Conservation (phyloP, 2,797 vertebrate species). For the Epinephelus coioides region DNA sequence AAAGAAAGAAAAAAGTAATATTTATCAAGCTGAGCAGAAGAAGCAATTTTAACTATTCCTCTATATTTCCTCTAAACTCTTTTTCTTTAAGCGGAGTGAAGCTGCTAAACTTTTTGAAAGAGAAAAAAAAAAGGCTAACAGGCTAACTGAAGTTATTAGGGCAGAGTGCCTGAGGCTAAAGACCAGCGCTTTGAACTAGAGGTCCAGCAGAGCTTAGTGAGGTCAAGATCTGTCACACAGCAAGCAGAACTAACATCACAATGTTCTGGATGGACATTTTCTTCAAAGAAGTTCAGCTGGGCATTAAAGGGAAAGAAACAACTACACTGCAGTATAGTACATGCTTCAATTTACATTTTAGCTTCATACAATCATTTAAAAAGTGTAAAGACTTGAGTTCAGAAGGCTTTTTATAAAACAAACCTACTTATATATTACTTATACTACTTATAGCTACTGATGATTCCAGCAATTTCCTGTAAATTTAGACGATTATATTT, state of each 20-base stretch:
- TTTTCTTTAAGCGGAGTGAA: conserved; percentile 1
- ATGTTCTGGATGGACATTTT: conserved; percentile 18
- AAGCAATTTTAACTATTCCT: conserved; percentile 29
- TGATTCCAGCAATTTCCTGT: conserved; percentile 1
- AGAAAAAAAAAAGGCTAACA: conserved; percentile 84
- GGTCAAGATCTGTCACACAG: conserved; percentile 76
- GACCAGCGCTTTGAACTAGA: conserved; percentile 81
- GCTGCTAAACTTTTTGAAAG: conserved; percentile 62
- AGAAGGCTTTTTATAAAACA: background rate
- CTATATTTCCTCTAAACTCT: conserved; percentile 4
- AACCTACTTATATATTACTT: background rate
- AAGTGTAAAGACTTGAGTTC: background rate
- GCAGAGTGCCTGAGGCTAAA: conserved; percentile 88
- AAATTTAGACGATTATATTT: conserved; percentile 6
- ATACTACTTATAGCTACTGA: background rate
- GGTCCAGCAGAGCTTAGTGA: conserved; percentile 75
- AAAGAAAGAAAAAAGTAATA: conserved; percentile 24
- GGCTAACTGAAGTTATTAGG: conserved; percentile 92
- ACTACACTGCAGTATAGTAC: background rate
- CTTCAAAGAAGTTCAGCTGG: conserved; percentile 30
- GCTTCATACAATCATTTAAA: background rate
- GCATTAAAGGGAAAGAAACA: background rate
- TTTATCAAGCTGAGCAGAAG: conserved; percentile 38
- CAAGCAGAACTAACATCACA: conserved; percentile 57
- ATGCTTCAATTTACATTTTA: background rate